These are phyloP conservation scores for Portunus trituberculatus DNA, from an alignment of 1,140 invertebrate genomes.

Conservation along the genomic window DNA sequence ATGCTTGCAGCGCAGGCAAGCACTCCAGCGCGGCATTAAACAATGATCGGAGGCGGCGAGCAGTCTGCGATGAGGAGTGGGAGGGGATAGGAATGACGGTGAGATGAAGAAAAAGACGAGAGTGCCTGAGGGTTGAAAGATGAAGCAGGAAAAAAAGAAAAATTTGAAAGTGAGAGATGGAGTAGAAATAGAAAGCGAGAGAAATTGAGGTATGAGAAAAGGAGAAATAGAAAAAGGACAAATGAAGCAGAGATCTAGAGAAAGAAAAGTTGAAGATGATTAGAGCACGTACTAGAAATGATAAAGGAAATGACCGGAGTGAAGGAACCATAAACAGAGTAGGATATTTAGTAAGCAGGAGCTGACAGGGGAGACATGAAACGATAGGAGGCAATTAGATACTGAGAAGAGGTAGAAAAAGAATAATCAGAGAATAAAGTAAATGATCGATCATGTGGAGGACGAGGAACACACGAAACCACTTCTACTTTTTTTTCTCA, in stretches of 20 bases:
- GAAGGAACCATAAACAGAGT: no score
- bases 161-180: background rate
- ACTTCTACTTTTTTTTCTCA: no score
- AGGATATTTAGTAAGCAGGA: no score
- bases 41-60: background rate
- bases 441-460: no score
- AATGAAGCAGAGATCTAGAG: background rate
- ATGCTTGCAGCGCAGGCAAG: constrained; percentile 6
- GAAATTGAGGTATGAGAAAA: background rate
- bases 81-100: background rate
- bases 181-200: background rate
- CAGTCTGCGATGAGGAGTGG: background rate
- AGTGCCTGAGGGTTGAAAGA: background rate
- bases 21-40: background rate
- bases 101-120: background rate
- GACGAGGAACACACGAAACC: no score
- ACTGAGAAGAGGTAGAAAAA: no score
- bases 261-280: background rate
- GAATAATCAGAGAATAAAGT: no score
- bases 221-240: background rate
- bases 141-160: background rate
- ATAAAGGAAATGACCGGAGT: no score
- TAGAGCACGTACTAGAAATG: no score
- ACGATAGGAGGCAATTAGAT: no score
- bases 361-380: no score